phyloP scores from a whole-genome alignment of 1,140 invertebrate genomes.

The Bombus polaris region DNA sequence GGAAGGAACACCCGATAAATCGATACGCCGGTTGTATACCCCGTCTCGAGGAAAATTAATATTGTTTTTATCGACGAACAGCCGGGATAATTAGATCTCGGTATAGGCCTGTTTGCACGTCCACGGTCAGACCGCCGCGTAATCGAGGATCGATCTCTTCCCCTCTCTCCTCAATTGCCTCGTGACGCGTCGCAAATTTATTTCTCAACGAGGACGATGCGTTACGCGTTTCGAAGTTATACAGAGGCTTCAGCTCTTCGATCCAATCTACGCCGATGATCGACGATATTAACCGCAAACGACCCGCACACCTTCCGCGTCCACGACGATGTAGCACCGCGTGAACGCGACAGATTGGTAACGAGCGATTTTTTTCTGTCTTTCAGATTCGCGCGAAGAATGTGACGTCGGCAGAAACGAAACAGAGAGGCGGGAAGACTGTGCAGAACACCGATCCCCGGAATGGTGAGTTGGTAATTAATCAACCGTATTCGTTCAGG shows the following conservation, averaged over 20 bases:
- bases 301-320: background rate
- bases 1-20: background rate
- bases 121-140: conserved; percentile 5
- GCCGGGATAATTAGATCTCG: conserved; percentile 62
- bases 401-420: conserved; percentile 45
- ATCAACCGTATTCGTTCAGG: conserved; percentile 52
- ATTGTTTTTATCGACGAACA: conserved; percentile 61
- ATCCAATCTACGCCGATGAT: conserved; percentile 10
- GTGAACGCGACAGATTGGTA: background rate
- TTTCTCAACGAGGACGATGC: background rate
- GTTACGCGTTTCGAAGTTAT: conserved; percentile 1
- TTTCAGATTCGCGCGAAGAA: conserved; percentile 48
- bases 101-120: conserved; percentile 26
- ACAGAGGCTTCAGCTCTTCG: background rate
- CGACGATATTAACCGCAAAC: conserved; percentile 2
- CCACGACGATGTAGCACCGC: background rate
- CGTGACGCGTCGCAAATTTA: conserved; percentile 16
- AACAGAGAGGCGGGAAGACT: conserved; percentile 11
- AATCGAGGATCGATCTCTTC: conserved; percentile 34
- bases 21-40: conserved; percentile 4
- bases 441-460: background rate
- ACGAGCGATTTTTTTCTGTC: conserved; percentile 28
- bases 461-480: conserved; percentile 66
- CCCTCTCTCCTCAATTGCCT: background rate
- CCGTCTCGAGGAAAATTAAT: conserved; percentile 63